Base-by-base conservation (phyloP, 2,113 vertebrate genomes). In the Hypanus sabinus region DNA sequence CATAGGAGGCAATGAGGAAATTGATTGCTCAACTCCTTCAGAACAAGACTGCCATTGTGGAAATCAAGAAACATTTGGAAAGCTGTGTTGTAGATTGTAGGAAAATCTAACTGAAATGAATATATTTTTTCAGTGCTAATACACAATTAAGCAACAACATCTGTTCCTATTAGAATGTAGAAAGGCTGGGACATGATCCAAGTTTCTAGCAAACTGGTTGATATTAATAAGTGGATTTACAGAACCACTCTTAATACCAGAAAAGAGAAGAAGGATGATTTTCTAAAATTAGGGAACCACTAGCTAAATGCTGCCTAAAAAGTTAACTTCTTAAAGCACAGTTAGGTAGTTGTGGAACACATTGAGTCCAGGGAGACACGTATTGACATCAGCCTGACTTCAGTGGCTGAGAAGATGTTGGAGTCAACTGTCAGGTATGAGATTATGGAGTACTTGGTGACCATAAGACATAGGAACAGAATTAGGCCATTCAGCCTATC, bases 111-210 rank as follows among this genome's bases (percentile, higher is more conserved):
- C 30, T 30, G 70, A 73, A 73, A 73, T 93, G 33, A 93, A 93
- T 22, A 46, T 71, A 24, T 93, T 73, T 71, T 93, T 73, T 73
- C 9, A 20, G 33, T 92, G 62, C 33, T 38, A 38, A 93, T 38
- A 22, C 3, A 62, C 38, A 73, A 93, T 93, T 93, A 93, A 65
- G 33, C 33, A 70, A 73, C 33, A 93, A 71, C 90, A 93, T 93
- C 90, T 93, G 90, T 93, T 93, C 68, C 27, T 20, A 14, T 93
- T 93, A 68, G 18, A 46, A 70, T 65, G 22, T 38, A 46, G 33
- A 93, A 33, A 93, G 46, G 36, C 36, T 9, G 36, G 90, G 36
- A 93, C 33, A 27, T 24, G 36, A 71, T 70, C 90, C 90, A 93
- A 93, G 36, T 46, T 71, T 70, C 18, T 12, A 71, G 70, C 18